These are phyloP conservation scores for Junonia oenone DNA, from an alignment of 2,888 invertebrate genomes.

Conservation along the genomic window DNA sequence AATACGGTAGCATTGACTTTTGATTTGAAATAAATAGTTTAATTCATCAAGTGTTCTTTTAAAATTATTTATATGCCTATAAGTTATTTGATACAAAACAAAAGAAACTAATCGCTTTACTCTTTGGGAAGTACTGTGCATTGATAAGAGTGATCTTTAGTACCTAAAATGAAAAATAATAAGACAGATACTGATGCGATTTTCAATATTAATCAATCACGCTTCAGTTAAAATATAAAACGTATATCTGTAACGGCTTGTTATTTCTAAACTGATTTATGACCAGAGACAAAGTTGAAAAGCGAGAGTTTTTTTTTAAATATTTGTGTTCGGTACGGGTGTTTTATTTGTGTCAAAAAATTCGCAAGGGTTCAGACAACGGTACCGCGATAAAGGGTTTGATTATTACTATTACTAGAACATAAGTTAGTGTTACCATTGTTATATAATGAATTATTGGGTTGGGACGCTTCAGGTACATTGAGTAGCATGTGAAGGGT, in stretches of 20 bases:
- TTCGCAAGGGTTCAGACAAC: conserved; percentile 70
- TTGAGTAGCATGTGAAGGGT: conserved; percentile 73
- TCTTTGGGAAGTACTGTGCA: neutral
- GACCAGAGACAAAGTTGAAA: conserved; percentile 66
- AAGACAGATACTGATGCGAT: conserved; percentile 1
- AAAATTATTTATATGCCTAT: no score
- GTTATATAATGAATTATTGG: conserved; percentile 78
- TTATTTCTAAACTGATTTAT: conserved; percentile 73
- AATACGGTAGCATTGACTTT: neutral
- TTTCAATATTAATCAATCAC: conserved; percentile 50
- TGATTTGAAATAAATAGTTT: neutral
- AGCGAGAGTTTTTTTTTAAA: conserved; percentile 61
- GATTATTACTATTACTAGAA: conserved; percentile 71
- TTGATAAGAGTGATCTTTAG: neutral
- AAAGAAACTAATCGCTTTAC: neutral
- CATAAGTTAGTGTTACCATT: conserved; percentile 69
- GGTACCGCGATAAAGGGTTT: conserved; percentile 60
- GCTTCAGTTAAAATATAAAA: conserved; percentile 66
- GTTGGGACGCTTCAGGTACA: conserved; percentile 77
- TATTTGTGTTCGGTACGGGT: conserved; percentile 75
- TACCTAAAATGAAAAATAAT: neutral
- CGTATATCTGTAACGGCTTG: conserved; percentile 57
- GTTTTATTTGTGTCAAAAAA: conserved; percentile 76
- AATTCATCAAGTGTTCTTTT: no score
- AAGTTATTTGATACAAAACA: no score